A percentile compares a stretch with the other conserved stretches of the same genome.
phyloP scores from a whole-genome alignment of 2,888 invertebrate species.

The Acrobasis repandana region DNA sequence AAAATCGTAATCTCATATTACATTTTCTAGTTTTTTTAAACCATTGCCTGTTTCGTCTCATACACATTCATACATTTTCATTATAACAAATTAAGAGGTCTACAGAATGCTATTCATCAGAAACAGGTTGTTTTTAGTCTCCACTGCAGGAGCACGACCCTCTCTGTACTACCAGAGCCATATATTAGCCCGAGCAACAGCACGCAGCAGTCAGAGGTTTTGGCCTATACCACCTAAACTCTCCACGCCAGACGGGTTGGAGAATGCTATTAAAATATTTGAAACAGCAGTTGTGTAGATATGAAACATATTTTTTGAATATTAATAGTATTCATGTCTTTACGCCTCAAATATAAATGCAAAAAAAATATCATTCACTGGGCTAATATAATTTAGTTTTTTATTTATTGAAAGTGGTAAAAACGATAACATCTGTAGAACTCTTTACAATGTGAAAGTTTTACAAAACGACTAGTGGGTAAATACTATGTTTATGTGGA shows the following conservation, averaged over 20 bases:
- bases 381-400: not conserved
- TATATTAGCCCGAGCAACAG: no score
- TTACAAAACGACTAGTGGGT: slow-evolving; percentile 63
- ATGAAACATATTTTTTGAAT: not conserved
- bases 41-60: not conserved
- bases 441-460: slow-evolving; percentile 13
- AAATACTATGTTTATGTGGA: slow-evolving; percentile 55
- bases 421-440: not conserved
- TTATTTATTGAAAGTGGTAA: no score
- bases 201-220: no score
- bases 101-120: slow-evolving; percentile 5
- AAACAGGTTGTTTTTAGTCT: no score
- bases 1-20: not conserved
- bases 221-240: no score
- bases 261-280: not conserved
- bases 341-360: not conserved
- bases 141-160: no score
- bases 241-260: no score
- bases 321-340: not conserved
- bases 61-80: slow-evolving; percentile 12
- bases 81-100: slow-evolving; percentile 2
- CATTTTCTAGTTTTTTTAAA: not conserved
- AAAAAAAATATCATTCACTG: not conserved
- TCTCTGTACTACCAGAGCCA: no score
- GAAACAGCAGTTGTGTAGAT: no score